A percentile compares a stretch with the other conserved stretches of the same genome.
These are phyloP conservation scores for Cantharis rufa DNA, from an alignment of 2,888 invertebrate genomes.

Conservation along the genomic window DNA sequence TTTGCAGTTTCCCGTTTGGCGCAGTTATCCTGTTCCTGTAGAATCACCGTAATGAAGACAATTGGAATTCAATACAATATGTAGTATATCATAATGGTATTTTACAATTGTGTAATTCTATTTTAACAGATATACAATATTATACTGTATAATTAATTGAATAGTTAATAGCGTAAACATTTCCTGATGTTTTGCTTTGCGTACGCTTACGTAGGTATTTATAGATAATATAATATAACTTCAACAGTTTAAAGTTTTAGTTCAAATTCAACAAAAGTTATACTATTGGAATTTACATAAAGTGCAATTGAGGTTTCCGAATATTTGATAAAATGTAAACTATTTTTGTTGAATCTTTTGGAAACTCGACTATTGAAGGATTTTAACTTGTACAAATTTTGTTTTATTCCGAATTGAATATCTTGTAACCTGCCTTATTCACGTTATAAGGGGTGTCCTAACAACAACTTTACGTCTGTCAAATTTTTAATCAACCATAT, in stretches of 20 bases:
- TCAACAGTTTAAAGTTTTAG: neutral
- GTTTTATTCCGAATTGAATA: neutral
- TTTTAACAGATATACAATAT: neutral
- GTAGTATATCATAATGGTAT: neutral
- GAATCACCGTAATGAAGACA: too few relatives aligned
- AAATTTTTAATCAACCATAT: too few relatives aligned
- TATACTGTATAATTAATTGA: neutral
- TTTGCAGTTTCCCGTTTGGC: too few relatives aligned
- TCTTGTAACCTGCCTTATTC: neutral
- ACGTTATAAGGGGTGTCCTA: too few relatives aligned
- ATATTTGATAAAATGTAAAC: neutral
- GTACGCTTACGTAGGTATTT: neutral
- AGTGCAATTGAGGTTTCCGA: neutral
- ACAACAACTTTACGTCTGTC: too few relatives aligned
- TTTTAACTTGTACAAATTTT: neutral
- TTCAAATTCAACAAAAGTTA: neutral
- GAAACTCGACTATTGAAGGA: neutral
- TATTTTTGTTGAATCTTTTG: neutral
- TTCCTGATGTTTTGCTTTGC: neutral
- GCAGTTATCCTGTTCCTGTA: too few relatives aligned
- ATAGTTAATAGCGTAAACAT: neutral
- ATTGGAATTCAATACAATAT: too few relatives aligned
- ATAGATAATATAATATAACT: neutral
- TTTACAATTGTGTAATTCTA: neutral
- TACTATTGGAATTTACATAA: constrained; percentile 1